Base-by-base conservation (phyloP, 1,140 invertebrate genomes). In the Caenorhabditis latens region DNA sequence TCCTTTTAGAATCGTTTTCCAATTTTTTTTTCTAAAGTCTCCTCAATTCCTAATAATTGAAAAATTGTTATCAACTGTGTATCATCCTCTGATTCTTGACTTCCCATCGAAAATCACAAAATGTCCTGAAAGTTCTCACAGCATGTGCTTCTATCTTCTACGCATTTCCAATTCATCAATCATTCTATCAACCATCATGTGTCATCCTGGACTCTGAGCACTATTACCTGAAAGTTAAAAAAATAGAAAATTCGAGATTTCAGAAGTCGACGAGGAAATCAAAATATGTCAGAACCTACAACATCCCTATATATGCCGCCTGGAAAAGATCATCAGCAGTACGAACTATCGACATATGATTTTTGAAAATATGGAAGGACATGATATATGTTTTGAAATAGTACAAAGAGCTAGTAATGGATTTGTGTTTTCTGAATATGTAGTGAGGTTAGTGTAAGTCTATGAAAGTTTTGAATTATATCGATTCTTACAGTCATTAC, bases 251-350 rank as follows among this genome's bases (percentile, higher is more conserved):
- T 3, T 21, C 14, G 9, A 50, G 14, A 53, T 53, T 91, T 82
- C 46, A 94, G 97, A 98, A 95, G 94, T 99, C 93, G 98, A 99
- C 94, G 94, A 97, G 79, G 98, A 99, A 94, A 97, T 97, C 43
- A 98, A 97, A 93, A 98, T 99, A 95, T 99, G 97, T 94, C 97
- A 99, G 93, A 97, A 98, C 96, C 94, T 99, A 88, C 99, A 99
- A 93, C 98, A 99, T 94, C 97, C 97, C 5, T 97, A 99, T 93
- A 99, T 99, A 89, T 97, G 98, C 75, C 97, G 99, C 93, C 94
- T 99, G 46, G 94, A 98, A 85, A 98, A 99, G 94, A 99, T 97
- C 0, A 99, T 99, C 58, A 84, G 6, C 32, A 84, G 53, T 58
- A 21, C 16, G 2, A 57, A 58, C 14, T 84, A 84, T 58, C 19